A percentile compares a stretch with the other conserved stretches of the same genome.
Conservation (phyloP, 2,888 invertebrate genomes). For the Aphodius sticticus region DNA sequence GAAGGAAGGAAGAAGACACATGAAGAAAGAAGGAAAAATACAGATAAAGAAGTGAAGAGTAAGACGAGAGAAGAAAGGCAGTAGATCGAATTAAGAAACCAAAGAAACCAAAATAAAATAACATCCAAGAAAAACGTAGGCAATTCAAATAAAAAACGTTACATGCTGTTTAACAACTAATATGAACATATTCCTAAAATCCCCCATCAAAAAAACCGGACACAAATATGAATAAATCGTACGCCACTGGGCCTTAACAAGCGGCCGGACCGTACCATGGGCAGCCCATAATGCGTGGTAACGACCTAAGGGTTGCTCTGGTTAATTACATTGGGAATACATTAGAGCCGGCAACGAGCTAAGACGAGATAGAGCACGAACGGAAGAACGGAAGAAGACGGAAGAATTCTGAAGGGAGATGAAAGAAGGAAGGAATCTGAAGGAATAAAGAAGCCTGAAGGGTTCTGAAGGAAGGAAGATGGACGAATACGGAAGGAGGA, state of each 20-base stretch:
- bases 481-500: no score
- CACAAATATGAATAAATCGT: background rate
- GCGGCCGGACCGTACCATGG: background rate
- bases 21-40: constrained; percentile 6
- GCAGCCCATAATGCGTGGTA: background rate
- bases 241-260: background rate
- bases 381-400: background rate
- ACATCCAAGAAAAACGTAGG: background rate
- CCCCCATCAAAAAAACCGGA: no score
- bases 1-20: background rate
- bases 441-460: no score
- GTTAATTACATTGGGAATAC: background rate
- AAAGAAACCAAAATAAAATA: background rate
- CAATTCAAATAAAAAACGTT: no score
- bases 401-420: no score
- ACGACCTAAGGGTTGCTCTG: background rate
- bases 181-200: no score
- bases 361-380: background rate
- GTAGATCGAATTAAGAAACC: background rate
- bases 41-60: background rate
- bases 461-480: no score
- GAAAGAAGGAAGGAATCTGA: no score
- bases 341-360: background rate
- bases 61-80: background rate
- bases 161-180: no score